Conservation (phyloP, 1,140 invertebrate species). For the Heterodera schachtii region DNA sequence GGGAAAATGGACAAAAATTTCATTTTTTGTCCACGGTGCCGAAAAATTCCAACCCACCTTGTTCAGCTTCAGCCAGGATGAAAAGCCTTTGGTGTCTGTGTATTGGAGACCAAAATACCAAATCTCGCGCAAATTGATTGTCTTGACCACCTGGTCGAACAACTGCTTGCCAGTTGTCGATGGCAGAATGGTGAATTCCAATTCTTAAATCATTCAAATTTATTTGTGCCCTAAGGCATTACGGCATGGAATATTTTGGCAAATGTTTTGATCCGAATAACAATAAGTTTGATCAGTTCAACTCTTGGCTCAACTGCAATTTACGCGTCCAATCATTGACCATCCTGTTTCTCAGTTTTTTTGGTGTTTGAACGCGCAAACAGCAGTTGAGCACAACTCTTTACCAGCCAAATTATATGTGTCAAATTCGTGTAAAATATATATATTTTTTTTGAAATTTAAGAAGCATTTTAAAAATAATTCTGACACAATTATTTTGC, state of each 20-base stretch:
- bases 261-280: neutral
- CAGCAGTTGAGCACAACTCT: too few relatives aligned
- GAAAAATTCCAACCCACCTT: constrained; percentile 72
- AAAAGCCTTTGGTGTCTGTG: constrained; percentile 92
- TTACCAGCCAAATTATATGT: too few relatives aligned
- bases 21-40: too few relatives aligned
- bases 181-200: constrained; percentile 99
- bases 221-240: neutral
- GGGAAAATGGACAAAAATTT: too few relatives aligned
- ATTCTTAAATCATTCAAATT: constrained; percentile 50
- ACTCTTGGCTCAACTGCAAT: too few relatives aligned
- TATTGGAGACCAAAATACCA: constrained; percentile 99
- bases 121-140: constrained; percentile 95
- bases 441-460: too few relatives aligned
- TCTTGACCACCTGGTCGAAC: constrained; percentile 98
- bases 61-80: constrained; percentile 98
- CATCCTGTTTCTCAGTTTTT: too few relatives aligned
- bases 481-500: too few relatives aligned
- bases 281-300: neutral
- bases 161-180: constrained; percentile 98
- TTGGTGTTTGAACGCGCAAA: too few relatives aligned
- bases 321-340: too few relatives aligned
- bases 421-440: too few relatives aligned
- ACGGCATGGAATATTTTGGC: neutral
- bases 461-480: too few relatives aligned